Evolutionary conservation across 2,888 invertebrate species (phyloP).

Genomic region (Yponomeuta plumbellus): DNA sequence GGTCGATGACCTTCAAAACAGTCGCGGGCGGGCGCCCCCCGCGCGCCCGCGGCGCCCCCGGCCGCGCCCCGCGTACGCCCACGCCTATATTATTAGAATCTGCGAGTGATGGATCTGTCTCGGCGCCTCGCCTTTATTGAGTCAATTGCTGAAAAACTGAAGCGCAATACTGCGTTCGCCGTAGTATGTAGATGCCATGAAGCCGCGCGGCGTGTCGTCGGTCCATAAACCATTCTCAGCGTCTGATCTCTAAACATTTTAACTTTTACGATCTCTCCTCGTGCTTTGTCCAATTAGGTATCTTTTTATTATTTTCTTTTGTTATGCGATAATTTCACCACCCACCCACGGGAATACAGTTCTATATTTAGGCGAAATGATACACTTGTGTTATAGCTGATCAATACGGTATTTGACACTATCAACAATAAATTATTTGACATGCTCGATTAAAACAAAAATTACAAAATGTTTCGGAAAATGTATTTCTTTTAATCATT

Average conservation of each 20-base stretch:
- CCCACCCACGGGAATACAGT: background rate
- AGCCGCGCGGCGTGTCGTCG: background rate
- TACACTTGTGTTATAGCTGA: too few species aligned
- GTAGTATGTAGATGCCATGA: background rate
- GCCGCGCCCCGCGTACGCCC: conserved; percentile 28
- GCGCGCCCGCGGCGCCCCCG: conserved; percentile 27
- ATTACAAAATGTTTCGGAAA: too few species aligned
- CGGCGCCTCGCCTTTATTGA: conserved; percentile 1
- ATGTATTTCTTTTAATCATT: too few species aligned
- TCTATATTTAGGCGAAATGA: background rate
- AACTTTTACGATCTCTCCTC: background rate
- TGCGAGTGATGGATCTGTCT: conserved; percentile 8
- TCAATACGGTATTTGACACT: too few species aligned
- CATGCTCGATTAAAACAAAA: too few species aligned
- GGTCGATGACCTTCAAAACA: conserved; percentile 17
- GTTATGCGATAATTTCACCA: background rate
- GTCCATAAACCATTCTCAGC: background rate
- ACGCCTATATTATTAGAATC: conserved; percentile 16
- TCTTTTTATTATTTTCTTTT: background rate
- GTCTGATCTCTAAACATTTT: background rate
- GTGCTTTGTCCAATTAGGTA: background rate
- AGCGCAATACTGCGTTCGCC: background rate
- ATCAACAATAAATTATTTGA: too few species aligned
- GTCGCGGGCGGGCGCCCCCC: conserved; percentile 27
- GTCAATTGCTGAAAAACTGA: conserved; percentile 1